These are phyloP conservation scores for Xestia sexstrigata DNA, from an alignment of 2,888 invertebrate genomes.

Conservation along the genomic window DNA sequence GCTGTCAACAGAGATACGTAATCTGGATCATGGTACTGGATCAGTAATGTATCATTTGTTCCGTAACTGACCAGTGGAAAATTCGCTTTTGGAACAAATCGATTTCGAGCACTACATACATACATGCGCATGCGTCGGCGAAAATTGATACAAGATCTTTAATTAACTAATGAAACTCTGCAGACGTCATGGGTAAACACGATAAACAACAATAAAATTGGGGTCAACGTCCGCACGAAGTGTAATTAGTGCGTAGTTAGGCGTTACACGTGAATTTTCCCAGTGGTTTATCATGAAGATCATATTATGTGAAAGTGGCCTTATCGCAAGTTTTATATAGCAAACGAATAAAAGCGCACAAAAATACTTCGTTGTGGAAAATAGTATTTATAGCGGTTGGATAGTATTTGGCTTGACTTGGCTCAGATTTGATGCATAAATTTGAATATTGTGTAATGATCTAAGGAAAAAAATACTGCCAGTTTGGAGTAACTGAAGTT, in stretches of 20 bases:
- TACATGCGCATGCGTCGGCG: not conserved
- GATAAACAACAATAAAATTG: not conserved
- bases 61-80: not conserved
- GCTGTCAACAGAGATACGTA: too few relatives aligned
- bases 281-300: not conserved
- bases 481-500: not conserved
- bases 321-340: not conserved
- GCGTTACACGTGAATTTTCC: not conserved
- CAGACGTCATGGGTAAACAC: not conserved
- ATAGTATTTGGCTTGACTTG: not conserved
- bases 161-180: not conserved
- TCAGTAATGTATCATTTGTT: too few relatives aligned
- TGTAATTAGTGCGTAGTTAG: not conserved
- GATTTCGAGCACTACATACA: not conserved
- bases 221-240: not conserved
- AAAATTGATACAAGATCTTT: not conserved
- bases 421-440: not conserved
- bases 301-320: conserved; percentile 16
- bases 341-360: conserved; percentile 36
- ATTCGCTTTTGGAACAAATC: not conserved
- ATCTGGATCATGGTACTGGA: too few relatives aligned
- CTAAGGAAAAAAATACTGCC: not conserved
- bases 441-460: not conserved
- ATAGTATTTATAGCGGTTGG: not conserved
- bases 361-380: not conserved